A percentile compares a stretch with the other conserved stretches of the same genome.
These are phyloP conservation scores for Drosophila nr. fundita DNA, from an alignment of 2,888 invertebrate species.

Conservation along the genomic window DNA sequence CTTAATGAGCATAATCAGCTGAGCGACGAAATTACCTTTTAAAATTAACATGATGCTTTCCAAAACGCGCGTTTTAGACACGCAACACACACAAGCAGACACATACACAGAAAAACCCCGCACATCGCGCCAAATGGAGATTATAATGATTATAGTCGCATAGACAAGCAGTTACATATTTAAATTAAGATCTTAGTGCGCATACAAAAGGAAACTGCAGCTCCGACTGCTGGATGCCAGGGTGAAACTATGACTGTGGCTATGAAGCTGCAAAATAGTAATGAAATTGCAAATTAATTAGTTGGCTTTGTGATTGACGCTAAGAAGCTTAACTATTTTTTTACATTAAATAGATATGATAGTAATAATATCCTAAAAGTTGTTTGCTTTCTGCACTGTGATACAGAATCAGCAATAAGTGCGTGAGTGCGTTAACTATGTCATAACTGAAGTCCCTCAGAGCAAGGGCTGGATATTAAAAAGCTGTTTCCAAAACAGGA, in stretches of 20 bases:
- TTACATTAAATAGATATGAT: background rate
- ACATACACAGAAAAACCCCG: constrained; percentile 16
- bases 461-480: background rate
- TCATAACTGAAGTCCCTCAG: background rate
- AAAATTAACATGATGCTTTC: constrained; percentile 76
- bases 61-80: constrained; percentile 26
- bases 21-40: constrained; percentile 78
- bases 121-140: constrained; percentile 50
- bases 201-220: constrained; percentile 46
- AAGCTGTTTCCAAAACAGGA: background rate
- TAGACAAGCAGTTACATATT: constrained; percentile 77
- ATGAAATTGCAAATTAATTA: constrained; percentile 71
- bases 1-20: constrained; percentile 81
- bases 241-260: too few relatives aligned
- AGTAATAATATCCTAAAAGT: background rate
- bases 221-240: constrained; percentile 14
- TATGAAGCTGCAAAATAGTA: constrained; percentile 24
- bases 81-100: constrained; percentile 24
- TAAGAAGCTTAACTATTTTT: constrained; percentile 51
- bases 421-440: background rate
- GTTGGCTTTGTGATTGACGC: constrained; percentile 40
- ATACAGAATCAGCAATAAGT: background rate
- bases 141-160: constrained; percentile 66
- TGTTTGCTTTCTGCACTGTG: background rate
- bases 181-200: constrained; percentile 77